Percentiles rank a stretch among this genome's conserved stretches.
These are phyloP conservation scores for Aethes cnicana DNA, from an alignment of 2,888 invertebrate genomes.

Conservation along the genomic window DNA sequence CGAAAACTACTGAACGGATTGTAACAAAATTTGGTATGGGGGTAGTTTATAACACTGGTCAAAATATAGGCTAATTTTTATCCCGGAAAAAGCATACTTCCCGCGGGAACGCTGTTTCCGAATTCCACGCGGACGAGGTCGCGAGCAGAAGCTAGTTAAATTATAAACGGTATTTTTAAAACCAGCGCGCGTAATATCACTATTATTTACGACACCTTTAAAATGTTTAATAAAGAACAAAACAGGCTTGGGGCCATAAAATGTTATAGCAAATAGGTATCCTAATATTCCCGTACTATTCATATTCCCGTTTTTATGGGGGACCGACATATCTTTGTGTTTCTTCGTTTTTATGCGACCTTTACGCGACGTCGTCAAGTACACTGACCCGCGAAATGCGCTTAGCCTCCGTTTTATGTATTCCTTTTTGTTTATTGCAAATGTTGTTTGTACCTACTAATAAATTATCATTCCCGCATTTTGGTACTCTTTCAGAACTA, in stretches of 20 bases:
- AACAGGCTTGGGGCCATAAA: slow-evolving; percentile 60
- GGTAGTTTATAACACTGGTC: too few species aligned
- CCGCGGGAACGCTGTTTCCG: too few species aligned
- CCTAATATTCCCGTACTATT: slow-evolving; percentile 55
- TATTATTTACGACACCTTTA: slow-evolving; percentile 31
- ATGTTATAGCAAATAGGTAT: slow-evolving; percentile 61
- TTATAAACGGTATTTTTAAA: not conserved
- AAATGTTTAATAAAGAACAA: slow-evolving; percentile 61
- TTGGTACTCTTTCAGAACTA: too few species aligned
- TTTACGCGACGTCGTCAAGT: slow-evolving; percentile 53
- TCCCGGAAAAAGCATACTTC: too few species aligned
- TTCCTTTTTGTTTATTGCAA: slow-evolving; percentile 19
- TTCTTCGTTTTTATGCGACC: slow-evolving; percentile 68
- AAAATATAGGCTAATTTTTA: too few species aligned
- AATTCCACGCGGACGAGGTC: too few species aligned
- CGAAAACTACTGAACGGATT: too few species aligned
- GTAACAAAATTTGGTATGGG: too few species aligned
- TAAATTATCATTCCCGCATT: too few species aligned
- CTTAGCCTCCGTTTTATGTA: slow-evolving; percentile 39
- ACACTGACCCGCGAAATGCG: slow-evolving; percentile 57
- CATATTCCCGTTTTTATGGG: slow-evolving; percentile 70
- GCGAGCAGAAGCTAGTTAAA: too few species aligned
- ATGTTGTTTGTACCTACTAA: too few species aligned
- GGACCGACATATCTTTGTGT: slow-evolving; percentile 67
- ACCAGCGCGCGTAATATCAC: too few species aligned